Evolutionary conservation across 2,888 invertebrate species (phyloP).

Genomic region (Bombyx huttoni): DNA sequence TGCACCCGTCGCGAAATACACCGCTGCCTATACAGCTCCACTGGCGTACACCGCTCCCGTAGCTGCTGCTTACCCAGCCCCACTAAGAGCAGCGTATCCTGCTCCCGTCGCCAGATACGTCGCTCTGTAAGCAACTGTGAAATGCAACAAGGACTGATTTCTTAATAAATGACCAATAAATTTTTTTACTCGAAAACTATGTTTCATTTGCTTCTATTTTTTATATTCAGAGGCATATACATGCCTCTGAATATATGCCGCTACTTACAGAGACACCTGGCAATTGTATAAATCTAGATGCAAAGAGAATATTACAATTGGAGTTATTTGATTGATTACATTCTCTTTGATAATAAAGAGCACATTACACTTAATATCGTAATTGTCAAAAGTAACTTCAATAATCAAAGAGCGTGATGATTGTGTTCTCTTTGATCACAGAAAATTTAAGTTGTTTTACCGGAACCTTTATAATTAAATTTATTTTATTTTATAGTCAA

Average conservation of each 20-base stretch:
- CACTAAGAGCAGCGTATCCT: constrained; percentile 10
- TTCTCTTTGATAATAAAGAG: no score
- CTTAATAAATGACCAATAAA: constrained; percentile 31
- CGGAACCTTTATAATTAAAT: neutral
- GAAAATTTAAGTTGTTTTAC: neutral
- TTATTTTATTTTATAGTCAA: constrained; percentile 10
- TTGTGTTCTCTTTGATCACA: no score
- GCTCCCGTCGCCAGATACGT: constrained; percentile 29
- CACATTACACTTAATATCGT: no score
- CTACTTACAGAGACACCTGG: no score
- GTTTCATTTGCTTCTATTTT: no score
- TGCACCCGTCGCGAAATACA: constrained; percentile 23
- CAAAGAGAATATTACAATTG: no score
- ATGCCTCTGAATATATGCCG: no score
- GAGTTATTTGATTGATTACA: no score
- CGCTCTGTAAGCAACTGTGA: constrained; percentile 23
- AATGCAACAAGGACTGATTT: constrained; percentile 26
- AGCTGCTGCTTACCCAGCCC: constrained; percentile 25
- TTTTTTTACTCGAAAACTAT: constrained; percentile 20
- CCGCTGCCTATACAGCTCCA: constrained; percentile 30
- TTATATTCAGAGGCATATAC: no score
- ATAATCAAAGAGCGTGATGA: no score
- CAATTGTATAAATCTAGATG: no score
- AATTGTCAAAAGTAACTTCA: no score
- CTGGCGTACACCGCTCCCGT: constrained; percentile 22